Base-by-base conservation (phyloP, 2,888 invertebrate species). In the Bimastos eiseni region DNA sequence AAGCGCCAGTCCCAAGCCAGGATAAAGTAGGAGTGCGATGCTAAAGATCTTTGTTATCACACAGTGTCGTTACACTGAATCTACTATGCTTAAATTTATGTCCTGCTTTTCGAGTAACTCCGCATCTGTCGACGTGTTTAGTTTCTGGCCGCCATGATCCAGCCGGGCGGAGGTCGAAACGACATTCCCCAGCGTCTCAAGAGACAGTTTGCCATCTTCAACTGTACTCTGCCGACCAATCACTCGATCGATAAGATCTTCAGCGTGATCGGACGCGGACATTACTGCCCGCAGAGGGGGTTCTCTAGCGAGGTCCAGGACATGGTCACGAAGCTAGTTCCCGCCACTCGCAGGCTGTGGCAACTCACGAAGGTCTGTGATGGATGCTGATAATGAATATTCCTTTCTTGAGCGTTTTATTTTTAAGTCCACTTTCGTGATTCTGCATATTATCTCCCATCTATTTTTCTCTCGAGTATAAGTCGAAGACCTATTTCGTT, bases 161-260 rank as follows among this genome's bases (percentile, higher is more conserved):
- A 98, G 95, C 98, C 98, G 24, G 98, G 98, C 91, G 98, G 91
- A 86, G 98, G 98, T 0, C 96, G 98, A 93, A 98, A 98, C 93
- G 98, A 98, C 94, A 97, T 98, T 92, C 98, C 98, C 0, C 97
- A 97, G 92, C 96, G 98, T 90, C 95, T 98, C 83, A 98, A 98
- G 95, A 96, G 98, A 91, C 97, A 97, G 93, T 97, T 98, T 94
- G 97, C 96, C 93, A 96, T 98, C 91, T 98, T 98, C 94, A 98
- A 98, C 95, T 98, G 98, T 93, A 97, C 98, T 0, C 94, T 98
- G 90, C 98, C 98, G 0, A 97, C 97, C 92, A 96, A 96, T 92
- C 96, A 96, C 92, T 98, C 98, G 0, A 97, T 98, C 97, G 98
- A 98, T 95, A 97, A 97, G 94, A 98, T 98, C 93, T 98, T 98